Conservation (phyloP, 2,113 vertebrate genomes). For the Amazona vittata region DNA sequence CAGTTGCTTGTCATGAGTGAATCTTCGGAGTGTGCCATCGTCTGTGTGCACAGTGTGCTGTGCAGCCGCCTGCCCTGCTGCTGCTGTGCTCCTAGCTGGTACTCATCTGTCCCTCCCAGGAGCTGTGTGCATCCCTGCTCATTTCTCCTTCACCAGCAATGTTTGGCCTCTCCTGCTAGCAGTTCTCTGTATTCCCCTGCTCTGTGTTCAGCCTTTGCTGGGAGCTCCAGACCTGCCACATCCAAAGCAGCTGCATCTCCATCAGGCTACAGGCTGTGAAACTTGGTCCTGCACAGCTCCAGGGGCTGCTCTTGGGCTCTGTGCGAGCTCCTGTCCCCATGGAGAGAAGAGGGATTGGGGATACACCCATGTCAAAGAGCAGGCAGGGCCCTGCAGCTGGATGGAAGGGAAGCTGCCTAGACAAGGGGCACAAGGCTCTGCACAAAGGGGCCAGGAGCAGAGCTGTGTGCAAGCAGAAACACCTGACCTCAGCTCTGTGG, state of each 20-base stretch:
- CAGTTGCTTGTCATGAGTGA: neutral
- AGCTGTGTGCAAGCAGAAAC: neutral
- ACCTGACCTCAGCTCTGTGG: rapidly evolving
- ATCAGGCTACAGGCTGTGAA: neutral
- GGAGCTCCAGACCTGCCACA: rapidly evolving
- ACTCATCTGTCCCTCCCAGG: neutral
- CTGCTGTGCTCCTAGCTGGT: neutral
- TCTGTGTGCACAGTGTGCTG: too few relatives aligned
- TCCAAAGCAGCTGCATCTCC: neutral
- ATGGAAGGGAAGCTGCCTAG: neutral
- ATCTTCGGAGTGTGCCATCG: neutral
- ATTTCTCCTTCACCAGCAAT: neutral
- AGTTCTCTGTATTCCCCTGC: neutral
- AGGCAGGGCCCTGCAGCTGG: neutral
- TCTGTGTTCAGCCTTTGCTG: neutral
- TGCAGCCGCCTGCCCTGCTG: neutral
- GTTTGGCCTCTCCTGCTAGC: neutral
- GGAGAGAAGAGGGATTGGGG: neutral
- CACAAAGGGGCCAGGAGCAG: neutral
- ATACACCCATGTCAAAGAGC: neutral
- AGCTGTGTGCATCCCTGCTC: neutral
- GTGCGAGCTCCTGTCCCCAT: neutral
- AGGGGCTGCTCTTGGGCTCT: neutral
- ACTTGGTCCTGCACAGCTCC: neutral
- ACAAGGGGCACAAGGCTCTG: neutral